These are phyloP conservation scores for Microctonus brassicae DNA, from an alignment of 2,888 invertebrate genomes.

Conservation along the genomic window DNA sequence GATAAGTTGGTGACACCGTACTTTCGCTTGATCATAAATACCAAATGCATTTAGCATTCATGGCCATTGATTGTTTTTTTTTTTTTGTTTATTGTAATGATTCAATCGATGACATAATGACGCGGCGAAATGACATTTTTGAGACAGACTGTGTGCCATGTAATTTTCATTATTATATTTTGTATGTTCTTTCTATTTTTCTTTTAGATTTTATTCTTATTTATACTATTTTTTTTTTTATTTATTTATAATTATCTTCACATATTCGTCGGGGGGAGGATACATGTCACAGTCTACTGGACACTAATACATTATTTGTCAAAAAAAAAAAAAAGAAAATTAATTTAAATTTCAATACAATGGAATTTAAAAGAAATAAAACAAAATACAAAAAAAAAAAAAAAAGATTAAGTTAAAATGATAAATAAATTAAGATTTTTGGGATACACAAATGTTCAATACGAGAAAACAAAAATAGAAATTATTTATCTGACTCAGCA, in stretches of 20 bases:
- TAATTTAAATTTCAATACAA: background rate
- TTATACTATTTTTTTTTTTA: slow-evolving; percentile 14
- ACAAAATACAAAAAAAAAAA: background rate
- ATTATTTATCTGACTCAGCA: background rate
- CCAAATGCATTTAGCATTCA: slow-evolving; percentile 9
- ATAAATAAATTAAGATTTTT: slow-evolving; percentile 6
- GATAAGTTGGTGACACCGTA: background rate
- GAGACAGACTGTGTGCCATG: background rate
- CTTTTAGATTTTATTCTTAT: too few species aligned
- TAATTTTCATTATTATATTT: background rate
- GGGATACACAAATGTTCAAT: background rate
- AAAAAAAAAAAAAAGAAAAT: background rate
- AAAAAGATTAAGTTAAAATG: too few species aligned
- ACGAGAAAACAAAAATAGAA: slow-evolving; percentile 11
- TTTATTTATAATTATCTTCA: slow-evolving; percentile 23
- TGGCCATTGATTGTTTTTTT: slow-evolving; percentile 16
- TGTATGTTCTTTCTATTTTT: background rate
- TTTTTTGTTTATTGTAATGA: background rate
- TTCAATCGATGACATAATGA: background rate
- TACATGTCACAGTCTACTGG: background rate
- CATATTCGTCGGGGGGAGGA: background rate
- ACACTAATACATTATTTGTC: background rate
- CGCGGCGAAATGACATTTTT: background rate
- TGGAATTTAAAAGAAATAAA: background rate
- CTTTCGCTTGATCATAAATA: slow-evolving; percentile 23